These are phyloP conservation scores for Sylvicapra grimmia DNA, from an alignment of 2,113 vertebrate species.

Conservation along the genomic window DNA sequence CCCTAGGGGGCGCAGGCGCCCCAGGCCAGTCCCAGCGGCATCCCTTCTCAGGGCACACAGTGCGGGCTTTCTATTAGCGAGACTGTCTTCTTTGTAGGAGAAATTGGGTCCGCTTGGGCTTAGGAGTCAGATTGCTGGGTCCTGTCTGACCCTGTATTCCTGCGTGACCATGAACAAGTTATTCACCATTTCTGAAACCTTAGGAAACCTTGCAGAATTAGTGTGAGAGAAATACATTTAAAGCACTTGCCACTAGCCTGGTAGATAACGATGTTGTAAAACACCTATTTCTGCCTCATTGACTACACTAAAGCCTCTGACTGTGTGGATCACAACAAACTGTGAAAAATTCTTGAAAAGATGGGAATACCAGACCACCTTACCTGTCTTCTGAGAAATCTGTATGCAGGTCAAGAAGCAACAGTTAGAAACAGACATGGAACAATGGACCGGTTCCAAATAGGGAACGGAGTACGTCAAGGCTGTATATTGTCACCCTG, in stretches of 20 bases:
- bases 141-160: not conserved
- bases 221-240: not conserved
- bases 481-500: not conserved
- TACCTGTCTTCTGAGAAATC: not conserved
- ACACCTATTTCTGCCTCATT: not conserved
- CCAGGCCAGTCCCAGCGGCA: not conserved
- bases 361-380: not conserved
- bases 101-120: not conserved
- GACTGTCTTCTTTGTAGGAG: not conserved
- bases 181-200: not conserved
- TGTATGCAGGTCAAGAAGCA: not conserved
- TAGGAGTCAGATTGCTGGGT: not conserved
- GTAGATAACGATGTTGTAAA: not conserved
- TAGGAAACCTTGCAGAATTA: not conserved
- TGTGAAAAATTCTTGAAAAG: not conserved
- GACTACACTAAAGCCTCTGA: not conserved
- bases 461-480: not conserved
- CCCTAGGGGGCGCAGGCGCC: not conserved
- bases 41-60: not conserved
- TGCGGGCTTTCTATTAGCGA: fast-evolving
- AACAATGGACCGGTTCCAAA: not conserved
- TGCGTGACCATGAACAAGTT: not conserved
- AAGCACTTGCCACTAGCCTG: not conserved
- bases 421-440: not conserved
- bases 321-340: not conserved